Percentiles rank a stretch among this genome's conserved stretches.
phyloP scores from a whole-genome alignment of 2,113 vertebrate species.

The Notothenia rossii region DNA sequence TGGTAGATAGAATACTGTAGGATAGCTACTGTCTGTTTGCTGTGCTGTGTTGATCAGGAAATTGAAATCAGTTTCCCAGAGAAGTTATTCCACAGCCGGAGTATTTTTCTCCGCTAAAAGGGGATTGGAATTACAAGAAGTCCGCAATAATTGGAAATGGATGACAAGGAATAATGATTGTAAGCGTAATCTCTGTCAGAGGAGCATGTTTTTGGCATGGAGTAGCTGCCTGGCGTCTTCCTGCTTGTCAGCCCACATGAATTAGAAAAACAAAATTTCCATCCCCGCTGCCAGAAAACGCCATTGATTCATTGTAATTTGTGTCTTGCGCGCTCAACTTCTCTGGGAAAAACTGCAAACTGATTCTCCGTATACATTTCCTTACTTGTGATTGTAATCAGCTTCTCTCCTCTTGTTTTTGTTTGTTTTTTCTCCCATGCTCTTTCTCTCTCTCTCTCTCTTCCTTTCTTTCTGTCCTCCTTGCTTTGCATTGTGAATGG shows the following conservation, averaged over 20 bases:
- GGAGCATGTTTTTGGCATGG: constrained; percentile 19
- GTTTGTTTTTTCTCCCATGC: constrained; percentile 88
- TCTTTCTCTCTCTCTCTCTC: constrained; percentile 58
- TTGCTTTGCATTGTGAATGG: constrained; percentile 94
- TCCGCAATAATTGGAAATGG: constrained; percentile 1
- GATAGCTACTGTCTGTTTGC: constrained; percentile 72
- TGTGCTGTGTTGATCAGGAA: constrained; percentile 78
- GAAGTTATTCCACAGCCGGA: constrained; percentile 39
- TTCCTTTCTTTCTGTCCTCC: constrained; percentile 80
- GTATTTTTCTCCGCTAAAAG: constrained; percentile 18
- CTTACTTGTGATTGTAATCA: constrained; percentile 95
- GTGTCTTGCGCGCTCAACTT: constrained; percentile 66
- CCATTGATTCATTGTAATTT: constrained; percentile 30
- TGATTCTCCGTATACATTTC: constrained; percentile 92
- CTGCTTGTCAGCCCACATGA: constrained; percentile 16
- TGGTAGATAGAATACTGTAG: constrained; percentile 43
- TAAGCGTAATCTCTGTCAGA: not conserved
- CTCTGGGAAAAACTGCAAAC: constrained; percentile 91
- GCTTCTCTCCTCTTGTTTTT: constrained; percentile 92
- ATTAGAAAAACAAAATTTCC: constrained; percentile 30
- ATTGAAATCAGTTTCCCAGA: constrained; percentile 83
- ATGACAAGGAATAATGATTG: not conserved
- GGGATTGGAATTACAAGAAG: constrained; percentile 28
- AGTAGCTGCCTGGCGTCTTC: not conserved
- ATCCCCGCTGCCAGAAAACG: constrained; percentile 43